phyloP scores from a whole-genome alignment of 2,113 vertebrate species.

The Xiphorhynchus elegans region DNA sequence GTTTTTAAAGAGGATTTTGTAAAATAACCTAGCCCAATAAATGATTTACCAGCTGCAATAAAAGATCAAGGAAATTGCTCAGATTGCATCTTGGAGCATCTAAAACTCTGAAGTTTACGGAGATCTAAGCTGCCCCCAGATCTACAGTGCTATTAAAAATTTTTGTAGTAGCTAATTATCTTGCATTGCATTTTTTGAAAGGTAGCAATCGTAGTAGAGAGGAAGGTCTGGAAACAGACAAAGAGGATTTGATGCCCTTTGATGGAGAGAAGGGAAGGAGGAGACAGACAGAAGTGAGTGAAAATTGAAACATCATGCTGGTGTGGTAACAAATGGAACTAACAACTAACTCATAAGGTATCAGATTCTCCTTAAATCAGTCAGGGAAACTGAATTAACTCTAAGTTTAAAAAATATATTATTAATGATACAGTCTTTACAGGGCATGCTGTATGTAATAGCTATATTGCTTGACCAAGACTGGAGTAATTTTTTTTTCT shows the following conservation, averaged over 20 bases:
- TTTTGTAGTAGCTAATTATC: conserved; percentile 68
- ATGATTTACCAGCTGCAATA: conserved; percentile 77
- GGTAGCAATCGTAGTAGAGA: conserved; percentile 29
- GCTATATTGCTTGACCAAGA: background rate
- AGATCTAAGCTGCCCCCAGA: conserved; percentile 63
- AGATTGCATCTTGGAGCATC: conserved; percentile 75
- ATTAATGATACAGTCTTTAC: background rate
- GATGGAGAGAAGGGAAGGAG: background rate
- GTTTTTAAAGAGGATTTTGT: conserved; percentile 71
- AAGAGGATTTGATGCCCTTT: background rate
- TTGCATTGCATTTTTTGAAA: conserved; percentile 49
- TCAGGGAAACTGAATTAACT: background rate
- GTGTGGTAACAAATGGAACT: conserved; percentile 4
- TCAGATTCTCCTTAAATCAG: background rate
- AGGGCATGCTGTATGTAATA: background rate
- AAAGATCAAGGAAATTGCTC: conserved; percentile 81
- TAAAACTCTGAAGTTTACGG: conserved; percentile 71
- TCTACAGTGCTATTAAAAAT: conserved; percentile 54
- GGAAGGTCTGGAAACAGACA: conserved; percentile 48
- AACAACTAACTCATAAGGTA: background rate
- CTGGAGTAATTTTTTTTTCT: background rate
- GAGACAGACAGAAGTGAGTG: background rate
- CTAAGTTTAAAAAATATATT: background rate
- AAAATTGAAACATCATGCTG: background rate
- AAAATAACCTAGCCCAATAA: conserved; percentile 73